A percentile compares a stretch with the other conserved stretches of the same genome.
These are phyloP conservation scores for Odontocolon sp. DNA, from an alignment of 2,888 invertebrate species.

Conservation along the genomic window DNA sequence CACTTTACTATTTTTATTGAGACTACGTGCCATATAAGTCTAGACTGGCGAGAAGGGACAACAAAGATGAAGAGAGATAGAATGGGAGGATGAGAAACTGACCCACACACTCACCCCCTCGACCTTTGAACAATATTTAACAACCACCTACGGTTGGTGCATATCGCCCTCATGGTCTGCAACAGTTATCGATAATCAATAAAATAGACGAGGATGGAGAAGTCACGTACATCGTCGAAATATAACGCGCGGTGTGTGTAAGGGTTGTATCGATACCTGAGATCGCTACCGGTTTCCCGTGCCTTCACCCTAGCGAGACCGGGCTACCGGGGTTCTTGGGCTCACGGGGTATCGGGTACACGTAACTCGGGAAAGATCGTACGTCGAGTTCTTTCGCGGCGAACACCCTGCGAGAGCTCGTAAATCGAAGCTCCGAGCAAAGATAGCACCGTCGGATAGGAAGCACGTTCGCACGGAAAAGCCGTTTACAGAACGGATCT, in stretches of 20 bases:
- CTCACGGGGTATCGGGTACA: constrained; percentile 30
- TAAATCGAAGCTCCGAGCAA: constrained; percentile 48
- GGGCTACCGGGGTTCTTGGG: constrained; percentile 5
- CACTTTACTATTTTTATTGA: constrained; percentile 45
- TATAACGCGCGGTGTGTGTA: neutral
- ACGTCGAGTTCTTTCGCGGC: constrained; percentile 40
- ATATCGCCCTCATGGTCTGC: neutral
- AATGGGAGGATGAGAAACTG: constrained; percentile 1
- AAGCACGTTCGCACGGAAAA: constrained; percentile 37
- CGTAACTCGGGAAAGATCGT: constrained; percentile 44
- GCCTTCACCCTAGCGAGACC: neutral
- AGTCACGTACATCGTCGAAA: constrained; percentile 26
- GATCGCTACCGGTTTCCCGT: constrained; percentile 6
- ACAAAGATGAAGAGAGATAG: neutral
- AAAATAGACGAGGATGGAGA: constrained; percentile 25
- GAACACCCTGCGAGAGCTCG: constrained; percentile 37
- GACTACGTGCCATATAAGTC: neutral
- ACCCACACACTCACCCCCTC: neutral
- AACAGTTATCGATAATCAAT: constrained; percentile 57
- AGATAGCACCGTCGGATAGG: constrained; percentile 33
- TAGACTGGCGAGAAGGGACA: neutral
- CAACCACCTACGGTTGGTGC: constrained; percentile 7
- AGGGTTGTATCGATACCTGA: neutral
- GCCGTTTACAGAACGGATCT: constrained; percentile 27
- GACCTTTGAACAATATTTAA: constrained; percentile 38